Percentiles rank a stretch among this genome's conserved stretches.
Conservation (phyloP, 2,888 invertebrate genomes). For the Sphaeridia pumilis region DNA sequence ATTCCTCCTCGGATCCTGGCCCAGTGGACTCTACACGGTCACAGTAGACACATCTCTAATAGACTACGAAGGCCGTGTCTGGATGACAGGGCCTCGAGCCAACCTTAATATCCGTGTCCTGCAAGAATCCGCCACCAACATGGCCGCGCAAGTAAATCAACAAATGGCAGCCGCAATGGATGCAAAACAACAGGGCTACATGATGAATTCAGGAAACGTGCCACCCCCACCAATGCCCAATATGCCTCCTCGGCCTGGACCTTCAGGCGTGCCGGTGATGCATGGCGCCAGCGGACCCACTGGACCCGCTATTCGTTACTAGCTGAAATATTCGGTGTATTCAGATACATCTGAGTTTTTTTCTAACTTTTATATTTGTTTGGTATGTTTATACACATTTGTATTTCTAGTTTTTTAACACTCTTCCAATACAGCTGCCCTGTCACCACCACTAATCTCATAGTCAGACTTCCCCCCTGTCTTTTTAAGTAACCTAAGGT, state of each 20-base stretch:
- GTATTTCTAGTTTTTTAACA: neutral
- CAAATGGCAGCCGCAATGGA: neutral
- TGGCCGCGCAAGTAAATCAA: slow-evolving; percentile 8
- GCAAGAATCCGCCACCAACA: slow-evolving; percentile 50
- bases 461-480: slow-evolving; percentile 51
- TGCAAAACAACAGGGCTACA: neutral
- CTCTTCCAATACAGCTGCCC: neutral
- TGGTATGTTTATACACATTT: neutral
- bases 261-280: slow-evolving; percentile 9
- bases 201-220: neutral
- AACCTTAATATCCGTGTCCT: slow-evolving; percentile 62
- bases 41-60: slow-evolving; percentile 74
- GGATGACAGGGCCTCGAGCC: slow-evolving; percentile 81
- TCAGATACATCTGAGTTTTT: neutral
- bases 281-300: too few relatives aligned
- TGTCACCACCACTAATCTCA: neutral
- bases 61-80: slow-evolving; percentile 68
- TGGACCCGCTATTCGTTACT: too few relatives aligned
- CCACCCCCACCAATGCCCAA: neutral
- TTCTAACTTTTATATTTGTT: neutral
- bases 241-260: slow-evolving; percentile 10
- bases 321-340: neutral
- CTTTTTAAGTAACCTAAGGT: slow-evolving; percentile 62
- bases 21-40: slow-evolving; percentile 43
- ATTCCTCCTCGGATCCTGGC: slow-evolving; percentile 63